Base-by-base conservation (phyloP, 2,113 vertebrate genomes). In the Cygnus atratus region DNA sequence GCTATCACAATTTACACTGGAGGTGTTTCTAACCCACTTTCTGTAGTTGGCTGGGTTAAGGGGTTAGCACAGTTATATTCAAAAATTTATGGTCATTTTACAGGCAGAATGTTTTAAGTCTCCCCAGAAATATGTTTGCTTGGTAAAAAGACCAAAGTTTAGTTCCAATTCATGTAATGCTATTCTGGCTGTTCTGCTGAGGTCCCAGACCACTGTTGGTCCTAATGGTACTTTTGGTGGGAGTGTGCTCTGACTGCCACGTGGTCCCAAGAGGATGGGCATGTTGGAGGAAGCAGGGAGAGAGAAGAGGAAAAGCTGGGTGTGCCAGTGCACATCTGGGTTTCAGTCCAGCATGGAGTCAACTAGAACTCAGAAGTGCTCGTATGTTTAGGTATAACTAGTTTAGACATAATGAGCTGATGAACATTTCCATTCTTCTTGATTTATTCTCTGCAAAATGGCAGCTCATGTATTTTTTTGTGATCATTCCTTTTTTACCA, bases 141-240 rank as follows among this genome's bases (percentile, higher is more conserved):
- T 48, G 4, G 26, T 48, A 62, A 68, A 57, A 84, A n/a, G 8
- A 33, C 41, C 52, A 61, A 59, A 46, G 52, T 31, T 5, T 50
- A 29, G 9, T 48, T 88, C 25, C 50, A 48, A 3, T 55, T 80
- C 14, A 25, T 28, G 18, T 43, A 5, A 3, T 54, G 9, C 15
- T 59, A 26, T 12, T 2, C 39, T 33, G 12, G 17, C 43, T 35
- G 15, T 35, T 67, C 22, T 78, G 13, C 44, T 39, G 59, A 33
- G 24, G 12, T 39, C 37, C 48, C 35, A 46, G 55, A 22, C 9
- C 9, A 18, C 5, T 0, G 3, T 48, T 54, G 31, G 7, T 21
- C 14, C 0, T 0, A 63, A 2, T 3, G 33, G 19, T 1, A 6
- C 7, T 55, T 59, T 66, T 67, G n/a, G 29, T 8, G 48, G n/a